Percentiles rank a stretch among this genome's conserved stretches.
Evolutionary conservation across 2,888 invertebrate genomes (phyloP).

Genomic region (Spialia ferax): DNA sequence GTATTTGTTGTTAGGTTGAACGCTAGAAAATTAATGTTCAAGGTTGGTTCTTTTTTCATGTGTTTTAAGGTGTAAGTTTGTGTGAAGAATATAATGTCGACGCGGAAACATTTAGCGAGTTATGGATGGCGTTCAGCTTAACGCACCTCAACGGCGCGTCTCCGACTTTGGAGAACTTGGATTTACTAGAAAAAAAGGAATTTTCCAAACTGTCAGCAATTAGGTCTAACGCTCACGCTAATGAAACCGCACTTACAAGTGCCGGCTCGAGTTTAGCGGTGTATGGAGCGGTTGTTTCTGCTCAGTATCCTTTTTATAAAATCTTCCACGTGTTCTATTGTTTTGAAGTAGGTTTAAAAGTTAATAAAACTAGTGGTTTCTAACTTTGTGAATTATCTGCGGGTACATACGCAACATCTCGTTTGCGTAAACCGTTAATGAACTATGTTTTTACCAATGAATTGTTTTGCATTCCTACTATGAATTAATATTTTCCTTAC

Average conservation of each 20-base stretch:
- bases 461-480: not conserved
- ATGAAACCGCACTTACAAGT: constrained; percentile 67
- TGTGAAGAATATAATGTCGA: constrained; percentile 88
- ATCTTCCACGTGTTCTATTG: constrained; percentile 66
- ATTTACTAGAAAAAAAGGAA: constrained; percentile 89
- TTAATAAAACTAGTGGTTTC: not conserved
- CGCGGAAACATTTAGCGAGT: constrained; percentile 90
- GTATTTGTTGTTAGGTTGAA: constrained; percentile 54
- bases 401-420: not conserved
- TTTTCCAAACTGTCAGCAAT: constrained; percentile 81
- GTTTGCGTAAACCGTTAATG: not conserved
- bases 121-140: constrained; percentile 93
- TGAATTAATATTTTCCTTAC: constrained; percentile 54
- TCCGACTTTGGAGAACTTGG: constrained; percentile 87
- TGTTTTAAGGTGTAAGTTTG: constrained; percentile 87
- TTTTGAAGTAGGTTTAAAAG: constrained; percentile 32
- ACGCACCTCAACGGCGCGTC: constrained; percentile 88
- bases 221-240: constrained; percentile 63
- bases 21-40: constrained; percentile 73
- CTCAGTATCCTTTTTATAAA: constrained; percentile 77
- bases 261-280: constrained; percentile 74
- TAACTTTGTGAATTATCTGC: not conserved
- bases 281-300: constrained; percentile 65
- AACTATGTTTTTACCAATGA: not conserved
- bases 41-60: constrained; percentile 75